phyloP scores from a whole-genome alignment of 2,888 invertebrate species.

The Campoplex capitator region DNA sequence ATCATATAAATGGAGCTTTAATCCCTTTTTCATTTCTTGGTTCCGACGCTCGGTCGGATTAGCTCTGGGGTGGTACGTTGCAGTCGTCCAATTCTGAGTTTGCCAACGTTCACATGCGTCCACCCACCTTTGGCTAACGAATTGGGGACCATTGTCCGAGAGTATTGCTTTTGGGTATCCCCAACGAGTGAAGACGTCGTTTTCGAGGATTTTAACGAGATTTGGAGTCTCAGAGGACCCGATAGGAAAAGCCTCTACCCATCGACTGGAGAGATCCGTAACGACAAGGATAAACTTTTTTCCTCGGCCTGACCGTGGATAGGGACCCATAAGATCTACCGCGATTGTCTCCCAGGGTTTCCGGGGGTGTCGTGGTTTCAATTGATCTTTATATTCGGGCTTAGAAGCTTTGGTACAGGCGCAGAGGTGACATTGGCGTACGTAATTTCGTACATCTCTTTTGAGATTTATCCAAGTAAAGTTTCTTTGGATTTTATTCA shows the following conservation, averaged over 20 bases:
- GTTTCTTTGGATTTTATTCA: no score
- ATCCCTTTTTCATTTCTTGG: constrained; percentile 7
- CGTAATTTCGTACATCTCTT: no score
- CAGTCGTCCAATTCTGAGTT: constrained; percentile 6
- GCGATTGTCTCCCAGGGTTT: neutral
- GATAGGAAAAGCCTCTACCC: neutral
- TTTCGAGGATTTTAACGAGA: neutral
- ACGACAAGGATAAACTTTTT: neutral
- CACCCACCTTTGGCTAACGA: neutral
- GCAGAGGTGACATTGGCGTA: neutral
- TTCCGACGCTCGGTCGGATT: neutral
- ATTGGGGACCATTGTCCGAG: constrained; percentile 7
- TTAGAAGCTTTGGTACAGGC: neutral
- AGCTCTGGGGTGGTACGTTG: neutral
- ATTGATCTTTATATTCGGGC: no score
- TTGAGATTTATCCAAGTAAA: no score
- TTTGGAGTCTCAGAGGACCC: constrained; percentile 2
- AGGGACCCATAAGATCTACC: neutral
- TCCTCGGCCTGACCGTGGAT: neutral
- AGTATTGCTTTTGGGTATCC: neutral
- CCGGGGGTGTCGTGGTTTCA: neutral
- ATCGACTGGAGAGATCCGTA: neutral
- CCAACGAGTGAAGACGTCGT: neutral
- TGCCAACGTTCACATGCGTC: constrained; percentile 5
- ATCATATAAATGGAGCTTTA: neutral